Base-by-base conservation (phyloP, 1,140 invertebrate species). In the Drosophila carrolli region DNA sequence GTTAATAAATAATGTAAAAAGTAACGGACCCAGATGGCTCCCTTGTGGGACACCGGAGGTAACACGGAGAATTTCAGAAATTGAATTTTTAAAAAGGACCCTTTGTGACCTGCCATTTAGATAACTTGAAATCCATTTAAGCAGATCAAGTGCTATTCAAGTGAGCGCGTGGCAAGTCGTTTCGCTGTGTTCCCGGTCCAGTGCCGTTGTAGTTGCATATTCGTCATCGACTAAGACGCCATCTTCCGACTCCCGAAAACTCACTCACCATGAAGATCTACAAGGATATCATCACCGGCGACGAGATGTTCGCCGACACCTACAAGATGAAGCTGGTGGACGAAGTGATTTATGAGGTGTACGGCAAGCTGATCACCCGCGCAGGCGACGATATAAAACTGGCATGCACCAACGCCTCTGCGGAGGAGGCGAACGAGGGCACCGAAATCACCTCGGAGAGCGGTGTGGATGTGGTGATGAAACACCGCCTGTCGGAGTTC, bases 221-320 rank as follows among this genome's bases (percentile, higher is more conserved):
- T 76, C 71, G 66, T 68, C 67, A 76, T 67, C 63, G 79, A 81
- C 78, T 81, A 73, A 16, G 53, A 53, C 50, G 66, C 73, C 41
- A 62, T 63, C 53, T 73, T 71, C 37, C 40, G 41, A 47, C 37
- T 65, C 70, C 57, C 67, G 50, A 72, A 27, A 55, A 89, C 66
- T 9, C 27, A 94, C 10, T 19, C 93, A 97, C 94, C 94, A 98
- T 99, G 98, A 98, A 94, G 93, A 97, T 99, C 93, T 98, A 96
- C 95, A 98, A 98, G 94, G 97, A 98, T 94, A 95, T 97, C 94
- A 96, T 98, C 93, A 92, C 94, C 97, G 97, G 97, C 83, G 98
- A 99, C 93, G 98, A 99, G 94, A 98, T 99, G 96, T 98, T 98
- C 94, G 98, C 98, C 40, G 98, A 99, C 93, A 97, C 97, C n/a